Evolutionary conservation across 2,797 vertebrate genomes (phyloP).

Genomic region (Pteronotus mesoamericanus): DNA sequence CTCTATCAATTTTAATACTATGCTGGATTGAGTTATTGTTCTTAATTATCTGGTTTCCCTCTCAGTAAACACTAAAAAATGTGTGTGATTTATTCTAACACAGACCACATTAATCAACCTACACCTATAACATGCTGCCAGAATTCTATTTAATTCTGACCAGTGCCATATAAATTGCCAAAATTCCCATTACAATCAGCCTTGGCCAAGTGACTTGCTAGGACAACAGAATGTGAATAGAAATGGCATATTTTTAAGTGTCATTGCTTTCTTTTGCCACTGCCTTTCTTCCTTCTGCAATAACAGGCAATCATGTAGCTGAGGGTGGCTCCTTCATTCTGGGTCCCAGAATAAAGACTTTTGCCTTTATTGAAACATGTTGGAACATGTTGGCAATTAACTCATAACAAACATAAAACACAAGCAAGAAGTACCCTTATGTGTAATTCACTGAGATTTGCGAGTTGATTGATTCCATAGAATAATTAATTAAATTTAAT

Average conservation of each 20-base stretch:
- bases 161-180: background rate
- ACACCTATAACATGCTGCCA: background rate
- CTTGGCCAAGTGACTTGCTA: background rate
- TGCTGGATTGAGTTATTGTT: background rate
- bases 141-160: background rate
- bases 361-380: no score
- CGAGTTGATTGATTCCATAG: background rate
- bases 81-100: rapidly evolving
- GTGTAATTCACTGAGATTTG: background rate
- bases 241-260: background rate
- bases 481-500: background rate
- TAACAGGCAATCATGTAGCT: background rate
- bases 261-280: background rate
- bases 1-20: background rate
- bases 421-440: background rate
- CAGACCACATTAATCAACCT: background rate
- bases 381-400: background rate
- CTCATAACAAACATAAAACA: background rate
- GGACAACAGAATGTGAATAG: background rate
- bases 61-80: background rate
- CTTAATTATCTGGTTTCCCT: background rate
- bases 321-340: background rate
- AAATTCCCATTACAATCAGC: background rate
- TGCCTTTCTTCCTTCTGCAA: background rate
- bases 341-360: background rate